Percentiles rank a stretch among this genome's conserved stretches.
Conservation (phyloP, 2,888 invertebrate species). For the Dynastes grantii region DNA sequence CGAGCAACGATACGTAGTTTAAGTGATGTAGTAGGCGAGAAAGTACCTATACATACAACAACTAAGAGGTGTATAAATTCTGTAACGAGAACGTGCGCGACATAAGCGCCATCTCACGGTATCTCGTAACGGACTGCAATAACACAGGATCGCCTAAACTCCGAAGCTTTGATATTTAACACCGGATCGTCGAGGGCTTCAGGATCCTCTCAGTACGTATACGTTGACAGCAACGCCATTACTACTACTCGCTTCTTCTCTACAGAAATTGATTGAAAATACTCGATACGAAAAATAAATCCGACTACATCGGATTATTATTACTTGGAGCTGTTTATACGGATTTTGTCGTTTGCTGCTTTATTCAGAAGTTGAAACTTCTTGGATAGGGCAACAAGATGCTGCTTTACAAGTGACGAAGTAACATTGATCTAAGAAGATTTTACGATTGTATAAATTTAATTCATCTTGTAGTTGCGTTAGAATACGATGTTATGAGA, state of each 20-base stretch:
- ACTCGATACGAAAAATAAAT: slow-evolving; percentile 35
- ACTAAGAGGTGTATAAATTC: slow-evolving; percentile 52
- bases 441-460: no score
- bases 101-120: slow-evolving; percentile 38
- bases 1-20: slow-evolving; percentile 25
- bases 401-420: no score
- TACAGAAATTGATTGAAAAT: slow-evolving; percentile 40
- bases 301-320: slow-evolving; percentile 24
- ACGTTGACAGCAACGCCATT: slow-evolving; percentile 20
- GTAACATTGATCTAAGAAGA: no score
- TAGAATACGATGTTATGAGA: no score
- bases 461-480: no score
- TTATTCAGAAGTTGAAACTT: neutral
- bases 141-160: slow-evolving; percentile 55
- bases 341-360: neutral
- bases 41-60: neutral
- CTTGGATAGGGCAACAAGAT: neutral
- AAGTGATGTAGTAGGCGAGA: neutral
- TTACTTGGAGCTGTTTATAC: slow-evolving; percentile 9
- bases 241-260: slow-evolving; percentile 15
- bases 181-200: slow-evolving; percentile 46
- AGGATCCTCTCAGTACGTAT: slow-evolving; percentile 13
- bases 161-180: slow-evolving; percentile 50
- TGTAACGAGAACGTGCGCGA: slow-evolving; percentile 57
- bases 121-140: slow-evolving; percentile 57